Evolutionary conservation across 2,797 vertebrate species (phyloP), one percentile per base, ranked within the genome.

Genomic region (Borostomias antarcticus): DNA sequence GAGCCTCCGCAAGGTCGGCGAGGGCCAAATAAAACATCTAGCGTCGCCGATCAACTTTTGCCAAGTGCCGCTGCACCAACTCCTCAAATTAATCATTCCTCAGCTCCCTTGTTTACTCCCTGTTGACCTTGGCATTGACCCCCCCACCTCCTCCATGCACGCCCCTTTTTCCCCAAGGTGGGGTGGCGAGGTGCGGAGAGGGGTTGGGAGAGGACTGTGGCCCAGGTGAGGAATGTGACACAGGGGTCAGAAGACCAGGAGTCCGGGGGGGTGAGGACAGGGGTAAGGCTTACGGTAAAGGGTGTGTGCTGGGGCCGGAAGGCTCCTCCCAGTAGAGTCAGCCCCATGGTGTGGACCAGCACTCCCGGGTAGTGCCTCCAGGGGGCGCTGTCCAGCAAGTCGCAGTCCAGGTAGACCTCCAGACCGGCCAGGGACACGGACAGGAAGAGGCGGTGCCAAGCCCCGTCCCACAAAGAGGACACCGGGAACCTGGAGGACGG

Each of bases 171-270:
- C 47, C 26, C 66, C 25, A 7, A 63, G 73, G 67, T 72, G 68
- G 50, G 30, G 25, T 15, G 33, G 43, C 15, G 28, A 48, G 40
- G 23, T 10, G 54, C 17, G 40, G 71, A 62, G 66, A 60, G 66
- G 66, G 66, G 33, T 54, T 64, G 35, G 17, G 26, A 32, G 58
- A 73, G 69, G 61, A 53, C 79, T 88, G 70, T 70, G 79, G 68
- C 66, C 69, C 75, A 67, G 75, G 81, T 91, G 91, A 89, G 91
- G 89, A 93, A 93, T 93, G 78, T 92, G 73, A 57, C 90, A 90
- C 5, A 33, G 58, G 64, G 68, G 68, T 87, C 66, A 80, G 79
- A 91, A 84, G 79, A 87, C 79, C 13, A 21, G 33, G 51, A 51
- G 23, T 1, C 21, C 58, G 35, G 70, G 28, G 52, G 75, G 32